Percentiles rank a stretch among this genome's conserved stretches.
Conservation (phyloP, 2,113 vertebrate species). For the Numida meleagris region DNA sequence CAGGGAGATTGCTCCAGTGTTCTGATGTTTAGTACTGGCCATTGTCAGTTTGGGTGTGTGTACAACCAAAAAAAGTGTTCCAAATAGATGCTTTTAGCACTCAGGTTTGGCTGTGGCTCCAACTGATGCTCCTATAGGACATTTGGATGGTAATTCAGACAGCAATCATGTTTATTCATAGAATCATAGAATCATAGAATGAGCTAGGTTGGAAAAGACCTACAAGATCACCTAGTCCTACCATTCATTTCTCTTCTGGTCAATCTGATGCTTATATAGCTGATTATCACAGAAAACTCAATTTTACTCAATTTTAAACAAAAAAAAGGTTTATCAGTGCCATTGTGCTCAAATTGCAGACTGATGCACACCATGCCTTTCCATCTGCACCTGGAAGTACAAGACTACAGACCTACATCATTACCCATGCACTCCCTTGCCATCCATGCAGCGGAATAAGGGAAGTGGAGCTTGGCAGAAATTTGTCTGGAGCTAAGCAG, state of each 20-base stretch:
- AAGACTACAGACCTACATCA: not conserved
- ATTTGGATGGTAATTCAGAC: not conserved
- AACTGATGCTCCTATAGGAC: not conserved
- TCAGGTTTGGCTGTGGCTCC: not conserved
- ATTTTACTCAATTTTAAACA: not conserved
- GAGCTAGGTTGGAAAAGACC: too few relatives aligned
- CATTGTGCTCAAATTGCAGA: not conserved
- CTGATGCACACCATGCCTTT: not conserved
- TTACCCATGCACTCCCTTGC: not conserved
- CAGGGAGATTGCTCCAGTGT: not conserved
- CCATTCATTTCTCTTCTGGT: not conserved
- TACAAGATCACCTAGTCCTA: too few relatives aligned
- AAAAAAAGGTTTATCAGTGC: not conserved
- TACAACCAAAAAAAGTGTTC: fast-evolving
- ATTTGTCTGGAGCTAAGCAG: not conserved
- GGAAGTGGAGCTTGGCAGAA: not conserved
- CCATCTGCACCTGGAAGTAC: not conserved
- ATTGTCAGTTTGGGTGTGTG: not conserved
- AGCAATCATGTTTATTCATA: too few relatives aligned
- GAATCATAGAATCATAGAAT: too few relatives aligned
- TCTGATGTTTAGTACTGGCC: not conserved
- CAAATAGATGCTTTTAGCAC: not conserved
- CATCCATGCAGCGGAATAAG: not conserved
- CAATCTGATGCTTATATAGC: not conserved
- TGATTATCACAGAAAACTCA: not conserved